Conservation (phyloP, 1,140 invertebrate genomes). For the Apocrypta bakeri region DNA sequence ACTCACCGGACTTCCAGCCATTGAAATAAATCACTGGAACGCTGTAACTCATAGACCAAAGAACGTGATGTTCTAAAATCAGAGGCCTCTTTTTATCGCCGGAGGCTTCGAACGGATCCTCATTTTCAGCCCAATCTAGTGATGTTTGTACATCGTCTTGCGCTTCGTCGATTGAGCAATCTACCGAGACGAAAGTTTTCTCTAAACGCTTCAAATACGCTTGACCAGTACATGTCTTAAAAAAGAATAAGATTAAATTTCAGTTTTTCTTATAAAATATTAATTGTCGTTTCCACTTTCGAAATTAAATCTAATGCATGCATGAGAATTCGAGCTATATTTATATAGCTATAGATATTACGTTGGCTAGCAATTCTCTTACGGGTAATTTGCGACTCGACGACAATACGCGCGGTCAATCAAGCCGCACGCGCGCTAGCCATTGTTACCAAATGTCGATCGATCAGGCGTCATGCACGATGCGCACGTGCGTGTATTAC, state of each 20-base stretch:
- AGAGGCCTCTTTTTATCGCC: conserved; percentile 62
- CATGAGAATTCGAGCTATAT: neutral
- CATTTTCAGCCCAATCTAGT: conserved; percentile 55
- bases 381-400: neutral
- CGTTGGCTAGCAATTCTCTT: neutral
- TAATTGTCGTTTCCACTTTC: too few species aligned
- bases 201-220: conserved; percentile 64
- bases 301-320: neutral
- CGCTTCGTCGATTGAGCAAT: conserved; percentile 55
- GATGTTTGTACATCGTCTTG: conserved; percentile 44
- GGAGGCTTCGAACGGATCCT: conserved; percentile 66
- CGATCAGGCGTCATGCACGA: conserved; percentile 4
- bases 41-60: conserved; percentile 76
- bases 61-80: conserved; percentile 71
- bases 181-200: conserved; percentile 60
- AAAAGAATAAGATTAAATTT: neutral
- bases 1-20: conserved; percentile 72
- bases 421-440: neutral
- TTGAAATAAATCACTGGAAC: conserved; percentile 78
- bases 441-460: conserved; percentile 36
- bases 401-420: neutral
- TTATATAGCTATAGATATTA: neutral
- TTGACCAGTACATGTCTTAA: conserved; percentile 61
- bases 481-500: neutral
- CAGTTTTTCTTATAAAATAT: too few species aligned